Evolutionary conservation across 2,797 vertebrate genomes (phyloP).

Genomic region (Prunella strophiata): DNA sequence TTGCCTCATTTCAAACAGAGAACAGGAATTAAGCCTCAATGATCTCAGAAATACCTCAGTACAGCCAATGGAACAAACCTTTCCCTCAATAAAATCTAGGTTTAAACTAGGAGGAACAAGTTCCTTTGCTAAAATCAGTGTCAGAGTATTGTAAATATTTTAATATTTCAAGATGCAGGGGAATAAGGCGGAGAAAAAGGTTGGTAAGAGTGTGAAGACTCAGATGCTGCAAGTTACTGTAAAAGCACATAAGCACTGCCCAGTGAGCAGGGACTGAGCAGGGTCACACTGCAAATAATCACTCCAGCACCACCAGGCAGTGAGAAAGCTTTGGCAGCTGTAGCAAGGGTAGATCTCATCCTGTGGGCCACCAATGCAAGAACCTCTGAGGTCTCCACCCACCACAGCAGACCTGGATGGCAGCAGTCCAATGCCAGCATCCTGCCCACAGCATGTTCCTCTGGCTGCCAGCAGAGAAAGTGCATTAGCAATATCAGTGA

Average conservation of each 20-base stretch:
- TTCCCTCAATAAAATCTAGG: not conserved
- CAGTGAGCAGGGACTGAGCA: not conserved
- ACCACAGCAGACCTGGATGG: not conserved
- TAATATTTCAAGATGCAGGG: not conserved
- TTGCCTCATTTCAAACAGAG: not conserved
- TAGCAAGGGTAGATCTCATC: not conserved
- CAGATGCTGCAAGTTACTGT: not conserved
- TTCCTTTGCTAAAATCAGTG: not conserved
- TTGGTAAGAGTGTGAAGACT: not conserved
- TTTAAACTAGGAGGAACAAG: not conserved
- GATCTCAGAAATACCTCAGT: not conserved
- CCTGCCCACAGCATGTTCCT: not conserved
- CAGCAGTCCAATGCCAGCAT: not conserved
- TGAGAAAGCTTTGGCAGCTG: not conserved
- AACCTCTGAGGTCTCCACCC: not conserved
- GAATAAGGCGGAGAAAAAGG: not conserved
- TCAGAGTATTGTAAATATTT: not conserved
- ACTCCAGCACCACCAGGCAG: not conserved
- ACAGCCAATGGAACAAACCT: not conserved
- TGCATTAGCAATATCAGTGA: fast-evolving
- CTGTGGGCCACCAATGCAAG: not conserved
- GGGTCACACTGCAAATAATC: not conserved
- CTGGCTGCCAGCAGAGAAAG: not conserved
- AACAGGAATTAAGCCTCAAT: not conserved
- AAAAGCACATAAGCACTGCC: not conserved